phyloP scores from a whole-genome alignment of 2,888 invertebrate genomes.

The Chrysopilus asiliformis region DNA sequence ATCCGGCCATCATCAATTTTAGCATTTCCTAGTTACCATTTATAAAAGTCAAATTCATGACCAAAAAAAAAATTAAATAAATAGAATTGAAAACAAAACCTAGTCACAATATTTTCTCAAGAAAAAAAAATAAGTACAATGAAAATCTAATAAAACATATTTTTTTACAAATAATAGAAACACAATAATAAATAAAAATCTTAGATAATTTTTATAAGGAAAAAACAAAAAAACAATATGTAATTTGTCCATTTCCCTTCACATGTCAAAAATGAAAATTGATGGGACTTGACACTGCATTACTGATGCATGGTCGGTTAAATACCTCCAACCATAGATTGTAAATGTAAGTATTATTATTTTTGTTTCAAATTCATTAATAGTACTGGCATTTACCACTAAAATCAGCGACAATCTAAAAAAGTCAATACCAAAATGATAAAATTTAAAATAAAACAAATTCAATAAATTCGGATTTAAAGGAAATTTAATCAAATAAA shows the following conservation, averaged over 20 bases:
- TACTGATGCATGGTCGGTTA: conserved; percentile 20
- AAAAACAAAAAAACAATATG: conserved; percentile 4
- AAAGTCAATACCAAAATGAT: conserved; percentile 7
- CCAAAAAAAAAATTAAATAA: no score
- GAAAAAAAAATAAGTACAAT: no score
- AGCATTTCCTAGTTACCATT: no score
- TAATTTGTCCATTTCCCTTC: conserved; percentile 14
- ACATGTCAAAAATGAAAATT: conserved; percentile 20
- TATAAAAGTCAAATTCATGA: no score
- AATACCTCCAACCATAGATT: conserved; percentile 19
- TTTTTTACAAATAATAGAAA: neutral
- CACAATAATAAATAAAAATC: neutral
- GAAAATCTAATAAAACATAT: no score
- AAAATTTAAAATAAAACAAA: conserved; percentile 13
- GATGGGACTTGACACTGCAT: conserved; percentile 19
- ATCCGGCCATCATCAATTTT: no score
- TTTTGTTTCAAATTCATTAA: conserved; percentile 2
- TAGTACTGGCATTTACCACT: conserved; percentile 8
- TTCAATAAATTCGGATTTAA: conserved; percentile 9
- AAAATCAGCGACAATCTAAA: neutral
- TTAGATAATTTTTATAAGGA: neutral
- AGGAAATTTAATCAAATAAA: neutral
- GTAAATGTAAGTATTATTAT: conserved; percentile 22
- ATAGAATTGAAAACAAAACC: no score
- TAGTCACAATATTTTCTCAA: no score